These are phyloP conservation scores for Druceiella hillmani DNA, from an alignment of 2,888 invertebrate genomes.

Conservation along the genomic window DNA sequence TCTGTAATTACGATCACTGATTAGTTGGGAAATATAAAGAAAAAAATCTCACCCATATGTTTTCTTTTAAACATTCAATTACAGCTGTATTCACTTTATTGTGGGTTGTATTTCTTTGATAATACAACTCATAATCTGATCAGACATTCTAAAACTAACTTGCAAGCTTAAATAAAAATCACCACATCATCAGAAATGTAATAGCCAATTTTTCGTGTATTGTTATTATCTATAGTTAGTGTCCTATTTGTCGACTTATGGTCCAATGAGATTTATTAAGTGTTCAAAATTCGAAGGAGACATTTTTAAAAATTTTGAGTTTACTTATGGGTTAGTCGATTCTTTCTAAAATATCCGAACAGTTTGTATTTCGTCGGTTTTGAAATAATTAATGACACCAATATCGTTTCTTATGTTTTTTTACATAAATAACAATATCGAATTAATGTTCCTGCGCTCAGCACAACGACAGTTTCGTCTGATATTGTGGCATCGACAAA, in stretches of 20 bases:
- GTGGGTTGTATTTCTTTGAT: too few relatives aligned
- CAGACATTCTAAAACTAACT: conserved; percentile 3
- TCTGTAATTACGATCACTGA: not conserved
- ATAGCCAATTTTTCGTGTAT: not conserved
- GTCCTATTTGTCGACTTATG: not conserved
- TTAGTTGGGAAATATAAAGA: conserved; percentile 1
- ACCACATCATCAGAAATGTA: conserved; percentile 1
- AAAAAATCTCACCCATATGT: not conserved
- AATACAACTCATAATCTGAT: conserved; percentile 4
- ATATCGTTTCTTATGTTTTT: too few relatives aligned
- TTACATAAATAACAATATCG: too few relatives aligned
- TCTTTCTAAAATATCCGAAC: conserved; percentile 12
- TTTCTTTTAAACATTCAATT: conserved; percentile 4
- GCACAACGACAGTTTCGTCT: too few relatives aligned
- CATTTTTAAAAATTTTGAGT: conserved; percentile 1
- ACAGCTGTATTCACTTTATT: conserved; percentile 1
- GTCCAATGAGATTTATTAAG: conserved; percentile 3
- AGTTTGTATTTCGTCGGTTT: too few relatives aligned
- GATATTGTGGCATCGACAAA: too few relatives aligned
- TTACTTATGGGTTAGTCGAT: conserved; percentile 4
- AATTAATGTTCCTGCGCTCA: too few relatives aligned
- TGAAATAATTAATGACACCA: too few relatives aligned
- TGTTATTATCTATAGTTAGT: conserved; percentile 3
- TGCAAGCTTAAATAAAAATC: conserved; percentile 2
- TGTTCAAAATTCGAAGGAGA: conserved; percentile 4